phyloP scores from a whole-genome alignment of 2,113 vertebrate species.

The Alouatta palliata region DNA sequence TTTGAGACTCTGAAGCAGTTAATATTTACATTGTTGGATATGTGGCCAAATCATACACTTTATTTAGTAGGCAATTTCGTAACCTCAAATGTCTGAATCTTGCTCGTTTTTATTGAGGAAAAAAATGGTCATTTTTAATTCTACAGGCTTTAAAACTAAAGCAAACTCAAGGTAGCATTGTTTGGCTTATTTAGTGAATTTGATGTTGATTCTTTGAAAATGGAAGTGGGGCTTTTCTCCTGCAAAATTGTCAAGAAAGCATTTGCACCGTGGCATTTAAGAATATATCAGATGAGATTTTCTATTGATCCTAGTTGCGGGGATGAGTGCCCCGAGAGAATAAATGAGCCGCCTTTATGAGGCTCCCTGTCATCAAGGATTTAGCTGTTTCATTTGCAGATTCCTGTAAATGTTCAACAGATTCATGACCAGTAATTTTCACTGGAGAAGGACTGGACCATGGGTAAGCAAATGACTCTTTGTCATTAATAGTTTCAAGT shows the following conservation, averaged over 20 bases:
- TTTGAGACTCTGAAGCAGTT: background rate
- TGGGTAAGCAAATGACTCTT: constrained; percentile 82
- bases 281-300: constrained; percentile 85
- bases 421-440: constrained; percentile 91
- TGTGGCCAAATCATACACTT: constrained; percentile 36
- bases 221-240: constrained; percentile 65
- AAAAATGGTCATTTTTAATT: constrained; percentile 35
- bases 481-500: constrained; percentile 86
- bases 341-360: constrained; percentile 88
- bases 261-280: constrained; percentile 85
- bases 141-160: constrained; percentile 23
- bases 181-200: constrained; percentile 72
- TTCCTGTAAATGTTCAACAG: constrained; percentile 91
- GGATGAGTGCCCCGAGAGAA: constrained; percentile 85
- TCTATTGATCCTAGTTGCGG: constrained; percentile 86
- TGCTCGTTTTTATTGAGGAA: background rate
- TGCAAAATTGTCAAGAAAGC: constrained; percentile 83
- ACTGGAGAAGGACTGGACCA: constrained; percentile 78
- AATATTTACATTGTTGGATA: constrained; percentile 37
- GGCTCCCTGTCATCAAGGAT: constrained; percentile 90
- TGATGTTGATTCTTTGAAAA: constrained; percentile 70
- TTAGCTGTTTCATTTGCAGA: constrained; percentile 90
- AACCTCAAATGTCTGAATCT: background rate
- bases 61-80: constrained; percentile 11
- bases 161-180: background rate